These are phyloP conservation scores for Petromus typicus DNA, from an alignment of 2,113 vertebrate genomes.

Conservation along the genomic window DNA sequence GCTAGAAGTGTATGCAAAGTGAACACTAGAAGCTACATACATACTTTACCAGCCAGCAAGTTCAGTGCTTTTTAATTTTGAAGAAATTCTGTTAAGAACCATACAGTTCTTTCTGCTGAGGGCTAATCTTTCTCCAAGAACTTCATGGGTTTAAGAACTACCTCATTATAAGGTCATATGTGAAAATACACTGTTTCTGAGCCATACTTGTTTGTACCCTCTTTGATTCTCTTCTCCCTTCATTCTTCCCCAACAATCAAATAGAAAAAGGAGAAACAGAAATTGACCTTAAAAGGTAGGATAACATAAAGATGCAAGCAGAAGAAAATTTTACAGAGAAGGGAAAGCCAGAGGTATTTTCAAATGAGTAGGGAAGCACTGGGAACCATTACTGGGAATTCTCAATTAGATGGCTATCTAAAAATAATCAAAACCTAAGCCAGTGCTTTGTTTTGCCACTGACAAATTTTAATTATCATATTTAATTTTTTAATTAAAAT, in stretches of 20 bases:
- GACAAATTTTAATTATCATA: neutral
- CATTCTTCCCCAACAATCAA: neutral
- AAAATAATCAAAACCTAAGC: neutral
- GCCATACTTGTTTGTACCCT: neutral
- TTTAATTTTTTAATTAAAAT: slow-evolving; percentile 48
- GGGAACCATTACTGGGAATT: neutral
- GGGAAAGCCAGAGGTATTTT: neutral
- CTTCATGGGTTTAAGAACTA: neutral
- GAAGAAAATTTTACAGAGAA: neutral
- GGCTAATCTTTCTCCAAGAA: neutral
- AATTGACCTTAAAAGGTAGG: neutral
- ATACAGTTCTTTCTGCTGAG: neutral
- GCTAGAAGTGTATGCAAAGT: neutral
- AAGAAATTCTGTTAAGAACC: neutral
- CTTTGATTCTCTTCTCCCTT: neutral
- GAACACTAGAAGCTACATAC: neutral
- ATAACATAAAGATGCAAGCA: neutral
- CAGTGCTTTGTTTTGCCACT: neutral
- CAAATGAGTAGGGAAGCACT: neutral
- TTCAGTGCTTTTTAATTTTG: neutral
- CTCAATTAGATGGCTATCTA: neutral
- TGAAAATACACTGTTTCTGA: no score
- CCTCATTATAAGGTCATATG: neutral
- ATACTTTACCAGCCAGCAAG: neutral
- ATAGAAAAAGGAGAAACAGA: neutral